phyloP scores from a whole-genome alignment of 2,113 vertebrate genomes.

The Balaenoptera acutorostrata region DNA sequence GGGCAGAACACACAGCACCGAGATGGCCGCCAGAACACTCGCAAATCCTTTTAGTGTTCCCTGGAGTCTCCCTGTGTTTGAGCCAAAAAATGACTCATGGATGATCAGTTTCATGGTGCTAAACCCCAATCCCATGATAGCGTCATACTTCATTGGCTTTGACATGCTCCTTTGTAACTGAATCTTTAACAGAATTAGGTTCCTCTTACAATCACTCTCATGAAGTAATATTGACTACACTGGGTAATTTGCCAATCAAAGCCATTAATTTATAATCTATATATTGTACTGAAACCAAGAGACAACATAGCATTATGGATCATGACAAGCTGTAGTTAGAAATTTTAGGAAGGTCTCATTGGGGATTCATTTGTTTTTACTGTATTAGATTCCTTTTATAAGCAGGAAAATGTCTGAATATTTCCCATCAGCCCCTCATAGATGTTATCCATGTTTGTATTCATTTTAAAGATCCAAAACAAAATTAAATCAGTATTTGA shows the following conservation, averaged over 20 bases:
- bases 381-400: neutral
- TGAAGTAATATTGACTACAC: neutral
- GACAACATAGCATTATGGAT: neutral
- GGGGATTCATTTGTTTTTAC: neutral
- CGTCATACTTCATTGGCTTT: conserved; percentile 63
- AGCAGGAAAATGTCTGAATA: neutral
- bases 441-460: neutral
- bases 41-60: conserved; percentile 46
- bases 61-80: conserved; percentile 66
- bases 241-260: conserved; percentile 6
- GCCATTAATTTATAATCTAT: conserved; percentile 1
- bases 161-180: conserved; percentile 76
- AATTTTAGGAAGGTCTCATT: neutral
- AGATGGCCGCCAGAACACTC: conserved; percentile 10
- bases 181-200: conserved; percentile 77
- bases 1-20: neutral
- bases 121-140: conserved; percentile 77
- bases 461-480: conserved; percentile 16
- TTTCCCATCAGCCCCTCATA: neutral
- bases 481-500: neutral
- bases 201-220: conserved; percentile 11
- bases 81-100: conserved; percentile 83
- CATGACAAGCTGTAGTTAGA: neutral
- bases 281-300: neutral
- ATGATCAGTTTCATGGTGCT: conserved; percentile 78